Conservation (phyloP, 1,140 invertebrate genomes). For the Coptotermes formosanus region DNA sequence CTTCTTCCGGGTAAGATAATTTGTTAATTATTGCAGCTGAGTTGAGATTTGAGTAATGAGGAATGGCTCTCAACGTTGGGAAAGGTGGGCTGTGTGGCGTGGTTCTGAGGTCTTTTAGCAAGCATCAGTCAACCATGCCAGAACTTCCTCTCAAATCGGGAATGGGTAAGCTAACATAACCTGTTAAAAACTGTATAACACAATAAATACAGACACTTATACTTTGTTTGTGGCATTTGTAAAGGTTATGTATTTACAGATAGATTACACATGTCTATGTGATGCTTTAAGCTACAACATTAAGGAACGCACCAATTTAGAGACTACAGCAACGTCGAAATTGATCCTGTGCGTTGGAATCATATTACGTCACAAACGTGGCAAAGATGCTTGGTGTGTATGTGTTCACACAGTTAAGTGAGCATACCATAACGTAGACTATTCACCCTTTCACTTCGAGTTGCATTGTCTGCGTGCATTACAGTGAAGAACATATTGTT, state of each 20-base stretch:
- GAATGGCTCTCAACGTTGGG: background rate
- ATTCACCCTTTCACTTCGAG: background rate
- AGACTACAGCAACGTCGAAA: too few relatives aligned
- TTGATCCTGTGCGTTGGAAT: too few relatives aligned
- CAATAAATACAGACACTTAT: too few relatives aligned
- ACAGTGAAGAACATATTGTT: background rate
- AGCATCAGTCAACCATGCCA: slow-evolving; percentile 22
- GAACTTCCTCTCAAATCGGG: slow-evolving; percentile 20
- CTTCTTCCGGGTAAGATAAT: background rate
- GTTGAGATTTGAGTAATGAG: background rate
- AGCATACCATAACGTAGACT: background rate
- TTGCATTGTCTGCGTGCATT: background rate
- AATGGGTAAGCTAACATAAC: slow-evolving; percentile 21
- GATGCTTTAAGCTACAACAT: too few relatives aligned
- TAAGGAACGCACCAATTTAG: too few relatives aligned
- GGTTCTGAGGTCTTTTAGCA: slow-evolving; percentile 22
- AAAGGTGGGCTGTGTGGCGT: slow-evolving; percentile 18
- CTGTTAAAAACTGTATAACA: too few relatives aligned
- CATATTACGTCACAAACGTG: background rate
- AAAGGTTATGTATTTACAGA: too few relatives aligned
- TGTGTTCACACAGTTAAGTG: background rate
- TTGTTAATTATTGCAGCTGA: background rate
- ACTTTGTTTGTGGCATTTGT: too few relatives aligned
- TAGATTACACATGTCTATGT: too few relatives aligned
- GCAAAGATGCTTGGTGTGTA: background rate